These are phyloP conservation scores for Drosophila neoperkinsi DNA, from an alignment of 2,888 invertebrate genomes.

Conservation along the genomic window DNA sequence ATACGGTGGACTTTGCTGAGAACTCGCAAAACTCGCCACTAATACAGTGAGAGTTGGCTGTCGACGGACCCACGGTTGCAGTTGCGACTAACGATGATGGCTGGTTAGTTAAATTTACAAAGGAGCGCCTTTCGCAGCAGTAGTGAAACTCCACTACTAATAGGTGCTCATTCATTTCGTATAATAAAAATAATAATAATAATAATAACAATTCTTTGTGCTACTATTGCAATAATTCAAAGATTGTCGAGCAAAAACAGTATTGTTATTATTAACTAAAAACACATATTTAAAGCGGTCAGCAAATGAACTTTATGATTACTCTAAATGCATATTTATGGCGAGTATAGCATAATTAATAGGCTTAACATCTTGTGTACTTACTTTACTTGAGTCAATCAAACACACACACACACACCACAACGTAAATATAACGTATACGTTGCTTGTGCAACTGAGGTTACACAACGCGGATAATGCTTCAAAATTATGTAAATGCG, in stretches of 20 bases:
- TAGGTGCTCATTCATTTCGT: constrained; percentile 1
- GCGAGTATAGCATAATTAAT: constrained; percentile 52
- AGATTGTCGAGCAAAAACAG: constrained; percentile 57
- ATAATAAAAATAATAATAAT: constrained; percentile 8
- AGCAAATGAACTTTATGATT: constrained; percentile 54
- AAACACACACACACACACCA: constrained; percentile 33
- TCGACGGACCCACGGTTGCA: constrained; percentile 19
- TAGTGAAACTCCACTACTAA: constrained; percentile 1
- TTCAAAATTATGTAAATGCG: constrained; percentile 47
- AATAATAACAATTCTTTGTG: constrained; percentile 39
- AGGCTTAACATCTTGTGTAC: constrained; percentile 57
- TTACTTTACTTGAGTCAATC: constrained; percentile 48
- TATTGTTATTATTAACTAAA: constrained; percentile 67
- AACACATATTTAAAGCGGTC: constrained; percentile 13
- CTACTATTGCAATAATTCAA: constrained; percentile 70
- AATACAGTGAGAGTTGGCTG: constrained; percentile 87
- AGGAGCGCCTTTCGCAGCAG: constrained; percentile 38
- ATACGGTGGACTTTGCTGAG: constrained; percentile 91
- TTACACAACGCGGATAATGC: constrained; percentile 19
- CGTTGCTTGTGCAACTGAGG: constrained; percentile 27
- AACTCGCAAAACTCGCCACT: constrained; percentile 90
- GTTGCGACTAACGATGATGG: constrained; percentile 44
- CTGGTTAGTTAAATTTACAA: constrained; percentile 83
- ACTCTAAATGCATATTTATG: constrained; percentile 47
- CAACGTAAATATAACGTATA: neutral